A percentile compares a stretch with the other conserved stretches of the same genome.
phyloP scores from a whole-genome alignment of 1,140 invertebrate genomes.

The Eupristina koningsbergeri region DNA sequence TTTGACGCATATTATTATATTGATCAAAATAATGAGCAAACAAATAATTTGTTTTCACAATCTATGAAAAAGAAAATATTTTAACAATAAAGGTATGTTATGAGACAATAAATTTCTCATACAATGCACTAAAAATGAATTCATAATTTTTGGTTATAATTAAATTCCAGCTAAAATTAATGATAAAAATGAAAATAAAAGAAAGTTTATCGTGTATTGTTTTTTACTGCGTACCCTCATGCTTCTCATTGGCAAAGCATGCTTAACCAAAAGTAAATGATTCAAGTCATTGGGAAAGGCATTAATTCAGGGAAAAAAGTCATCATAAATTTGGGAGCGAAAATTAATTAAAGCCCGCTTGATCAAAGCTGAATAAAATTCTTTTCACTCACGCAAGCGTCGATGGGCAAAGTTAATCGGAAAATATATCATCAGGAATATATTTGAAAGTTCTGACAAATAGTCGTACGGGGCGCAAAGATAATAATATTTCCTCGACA shows the following conservation, averaged over 20 bases:
- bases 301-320: not conserved
- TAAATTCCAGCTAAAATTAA: slow-evolving; percentile 12
- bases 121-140: slow-evolving; percentile 9
- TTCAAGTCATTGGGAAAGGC: not conserved
- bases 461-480: slow-evolving; percentile 15
- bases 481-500: slow-evolving; percentile 7
- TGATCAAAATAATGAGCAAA: not conserved
- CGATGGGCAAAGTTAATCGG: not conserved
- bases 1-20: not conserved
- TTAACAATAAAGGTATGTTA: not conserved
- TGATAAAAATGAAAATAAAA: not conserved
- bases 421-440: not conserved
- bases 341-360: slow-evolving; percentile 17
- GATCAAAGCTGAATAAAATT: slow-evolving; percentile 22
- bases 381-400: slow-evolving; percentile 13
- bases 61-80: not conserved
- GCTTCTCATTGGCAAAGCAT: not conserved
- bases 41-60: not conserved
- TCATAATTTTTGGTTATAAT: slow-evolving; percentile 18
- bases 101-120: slow-evolving; percentile 18
- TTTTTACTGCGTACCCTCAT: not conserved
- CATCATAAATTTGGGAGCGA: not conserved
- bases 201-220: slow-evolving; percentile 2
- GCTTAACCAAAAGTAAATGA: slow-evolving; percentile 19
- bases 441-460: slow-evolving; percentile 18